Percentiles rank a stretch among this genome's conserved stretches.
These are phyloP conservation scores for Amblyraja radiata DNA, from an alignment of 2,797 vertebrate species.

Conservation along the genomic window DNA sequence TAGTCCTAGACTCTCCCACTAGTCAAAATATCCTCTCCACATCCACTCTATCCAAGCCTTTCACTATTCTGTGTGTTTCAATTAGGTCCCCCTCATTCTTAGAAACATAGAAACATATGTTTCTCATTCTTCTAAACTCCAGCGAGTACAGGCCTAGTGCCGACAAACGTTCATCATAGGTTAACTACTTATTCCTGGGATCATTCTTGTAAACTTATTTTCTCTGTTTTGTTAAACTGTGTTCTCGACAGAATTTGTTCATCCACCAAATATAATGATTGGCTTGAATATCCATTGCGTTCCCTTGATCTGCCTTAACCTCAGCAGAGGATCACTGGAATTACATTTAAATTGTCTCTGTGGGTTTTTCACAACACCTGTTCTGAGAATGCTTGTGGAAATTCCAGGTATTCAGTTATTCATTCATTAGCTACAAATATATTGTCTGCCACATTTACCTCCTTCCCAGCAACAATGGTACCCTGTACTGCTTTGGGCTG, in stretches of 20 bases:
- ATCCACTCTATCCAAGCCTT: too few species aligned
- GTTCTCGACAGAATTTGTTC: background rate
- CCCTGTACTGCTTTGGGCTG: background rate
- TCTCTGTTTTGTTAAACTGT: background rate
- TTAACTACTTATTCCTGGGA: too few species aligned
- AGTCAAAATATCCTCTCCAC: too few species aligned
- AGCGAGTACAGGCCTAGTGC: too few species aligned
- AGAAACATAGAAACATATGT: too few species aligned
- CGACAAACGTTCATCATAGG: too few species aligned
- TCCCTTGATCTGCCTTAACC: background rate
- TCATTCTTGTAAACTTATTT: too few species aligned
- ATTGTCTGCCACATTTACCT: background rate
- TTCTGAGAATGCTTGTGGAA: background rate
- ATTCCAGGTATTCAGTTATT: background rate
- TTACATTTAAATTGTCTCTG: background rate
- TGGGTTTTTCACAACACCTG: background rate
- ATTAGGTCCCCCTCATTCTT: too few species aligned
- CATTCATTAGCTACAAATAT: background rate
- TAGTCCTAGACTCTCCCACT: too few species aligned
- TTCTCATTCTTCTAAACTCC: too few species aligned
- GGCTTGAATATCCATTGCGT: background rate
- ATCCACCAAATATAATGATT: background rate
- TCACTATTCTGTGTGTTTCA: too few species aligned
- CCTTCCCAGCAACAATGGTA: background rate
- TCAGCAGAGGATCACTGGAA: background rate